Evolutionary conservation across 2,888 invertebrate genomes (phyloP), one percentile per base, ranked within the genome.

Genomic region (Sepiola atlantica): DNA sequence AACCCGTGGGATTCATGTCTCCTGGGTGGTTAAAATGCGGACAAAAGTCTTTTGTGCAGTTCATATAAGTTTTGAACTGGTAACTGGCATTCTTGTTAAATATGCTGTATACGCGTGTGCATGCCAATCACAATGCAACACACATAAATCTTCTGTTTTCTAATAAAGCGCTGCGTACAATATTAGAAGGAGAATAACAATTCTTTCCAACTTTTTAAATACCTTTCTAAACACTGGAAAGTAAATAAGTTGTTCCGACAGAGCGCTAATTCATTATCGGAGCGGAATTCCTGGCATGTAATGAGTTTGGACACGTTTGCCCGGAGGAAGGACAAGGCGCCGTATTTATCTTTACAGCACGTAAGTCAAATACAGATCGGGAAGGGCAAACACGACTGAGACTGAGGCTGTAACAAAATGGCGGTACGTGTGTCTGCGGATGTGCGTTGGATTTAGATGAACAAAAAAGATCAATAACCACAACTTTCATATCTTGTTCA

Each of bases 271-370:
- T 32, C n/a, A 77, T 77, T n/a, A 77, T 77, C 77, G 16, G 77
- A 77, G n/a, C 2, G 45, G 16, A 77, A 77, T n/a, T 77, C 77
- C 77, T 77, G n/a, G n/a, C n/a, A 32, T n/a, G 77, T 77, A 77
- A 77, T 77, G 77, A 77, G n/a, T 77, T 32, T 77, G 77, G 32
- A 77, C 77, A 77, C 32, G 1, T 14, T 77, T 77, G 77, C 77
- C 77, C 32, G 77, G 18, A 32, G 77, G 77, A 32, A 77, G 4
- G 77, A 16, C n/a, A 77, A 32, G n/a, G 16, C 32, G 32, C 32
- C 21, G n/a, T 77, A 77, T 77, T 77, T 77, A 77, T 32, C 77
- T 77, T 77, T 77, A 77, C n/a, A 77, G 77, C 77, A 77, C 77
- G n/a, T 77, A 32, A 4, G n/a, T 77, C 77, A 77, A 77, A 77